These are phyloP conservation scores for Formica aserva DNA, from an alignment of 2,888 invertebrate species.

Conservation along the genomic window DNA sequence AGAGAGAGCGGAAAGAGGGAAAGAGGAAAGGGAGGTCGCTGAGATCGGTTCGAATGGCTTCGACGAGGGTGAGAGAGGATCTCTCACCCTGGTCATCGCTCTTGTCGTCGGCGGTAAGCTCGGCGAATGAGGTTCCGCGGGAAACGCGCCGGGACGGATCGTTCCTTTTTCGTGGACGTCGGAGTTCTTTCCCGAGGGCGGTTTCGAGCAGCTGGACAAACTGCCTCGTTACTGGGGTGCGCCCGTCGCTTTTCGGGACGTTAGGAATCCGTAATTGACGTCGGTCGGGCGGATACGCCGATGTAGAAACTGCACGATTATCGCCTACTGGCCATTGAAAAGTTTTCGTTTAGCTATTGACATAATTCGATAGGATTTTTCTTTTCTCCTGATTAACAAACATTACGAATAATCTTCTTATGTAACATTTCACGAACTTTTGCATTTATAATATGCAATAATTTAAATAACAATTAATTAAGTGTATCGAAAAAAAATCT, in stretches of 20 bases:
- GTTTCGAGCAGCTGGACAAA: conserved; percentile 58
- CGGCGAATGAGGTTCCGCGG: conserved; percentile 55
- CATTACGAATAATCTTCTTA: not conserved
- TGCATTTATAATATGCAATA: not conserved
- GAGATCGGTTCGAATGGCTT: conserved; percentile 73
- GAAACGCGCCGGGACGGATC: conserved; percentile 52
- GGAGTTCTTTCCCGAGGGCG: conserved; percentile 55
- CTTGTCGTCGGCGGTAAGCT: conserved; percentile 61
- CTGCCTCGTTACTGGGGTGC: conserved; percentile 53
- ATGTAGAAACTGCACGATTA: conserved; percentile 33
- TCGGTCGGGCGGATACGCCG: conserved; percentile 45
- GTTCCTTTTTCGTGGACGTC: conserved; percentile 57
- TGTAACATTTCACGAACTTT: not conserved
- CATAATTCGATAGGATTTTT: conserved; percentile 29
- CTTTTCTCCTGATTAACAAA: not conserved
- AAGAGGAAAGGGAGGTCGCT: conserved; percentile 76
- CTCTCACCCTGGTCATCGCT: conserved; percentile 70
- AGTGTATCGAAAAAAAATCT: not conserved
- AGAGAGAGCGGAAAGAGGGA: conserved; percentile 62
- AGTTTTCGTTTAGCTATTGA: conserved; percentile 41
- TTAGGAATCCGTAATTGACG: conserved; percentile 58
- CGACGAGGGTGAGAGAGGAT: conserved; percentile 56
- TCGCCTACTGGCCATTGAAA: conserved; percentile 45
- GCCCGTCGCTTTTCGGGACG: conserved; percentile 55
- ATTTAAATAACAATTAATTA: not conserved